Evolutionary conservation across 2,888 invertebrate species (phyloP).

Genomic region (Tuta absoluta): DNA sequence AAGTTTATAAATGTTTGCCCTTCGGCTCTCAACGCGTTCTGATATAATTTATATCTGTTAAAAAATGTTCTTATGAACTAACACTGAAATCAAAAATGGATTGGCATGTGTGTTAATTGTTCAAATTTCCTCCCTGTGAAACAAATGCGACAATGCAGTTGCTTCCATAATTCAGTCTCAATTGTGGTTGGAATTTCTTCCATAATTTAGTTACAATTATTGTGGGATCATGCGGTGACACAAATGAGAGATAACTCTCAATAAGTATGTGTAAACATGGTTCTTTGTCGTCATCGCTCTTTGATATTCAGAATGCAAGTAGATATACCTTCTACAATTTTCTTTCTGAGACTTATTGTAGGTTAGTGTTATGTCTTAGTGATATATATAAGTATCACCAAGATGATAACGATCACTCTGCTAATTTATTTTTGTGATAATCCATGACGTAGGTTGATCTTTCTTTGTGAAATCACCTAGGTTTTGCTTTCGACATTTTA

Average conservation of each 20-base stretch:
- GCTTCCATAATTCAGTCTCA: slow-evolving; percentile 13
- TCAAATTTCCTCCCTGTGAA: neutral
- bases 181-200: slow-evolving; percentile 5
- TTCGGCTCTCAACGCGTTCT: slow-evolving; percentile 53
- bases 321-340: neutral
- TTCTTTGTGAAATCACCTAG: no score
- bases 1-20: slow-evolving; percentile 57
- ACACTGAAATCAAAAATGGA: slow-evolving; percentile 7
- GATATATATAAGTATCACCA: no score
- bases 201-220: slow-evolving; percentile 19
- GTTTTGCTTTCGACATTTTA: no score
- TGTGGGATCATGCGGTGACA: slow-evolving; percentile 25
- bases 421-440: no score
- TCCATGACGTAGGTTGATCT: no score
- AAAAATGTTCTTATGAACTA: slow-evolving; percentile 17
- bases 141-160: neutral
- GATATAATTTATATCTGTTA: slow-evolving; percentile 47
- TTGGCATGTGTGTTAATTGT: slow-evolving; percentile 29
- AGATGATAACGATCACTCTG: no score
- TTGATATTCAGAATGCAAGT: slow-evolving; percentile 25
- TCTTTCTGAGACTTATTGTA: neutral
- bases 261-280: slow-evolving; percentile 31
- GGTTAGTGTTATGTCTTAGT: no score
- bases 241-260: slow-evolving; percentile 26
- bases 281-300: slow-evolving; percentile 21